Evolutionary conservation across 2,888 invertebrate genomes (phyloP), one percentile per base, ranked within the genome.

Genomic region (Mesoligia furuncula): DNA sequence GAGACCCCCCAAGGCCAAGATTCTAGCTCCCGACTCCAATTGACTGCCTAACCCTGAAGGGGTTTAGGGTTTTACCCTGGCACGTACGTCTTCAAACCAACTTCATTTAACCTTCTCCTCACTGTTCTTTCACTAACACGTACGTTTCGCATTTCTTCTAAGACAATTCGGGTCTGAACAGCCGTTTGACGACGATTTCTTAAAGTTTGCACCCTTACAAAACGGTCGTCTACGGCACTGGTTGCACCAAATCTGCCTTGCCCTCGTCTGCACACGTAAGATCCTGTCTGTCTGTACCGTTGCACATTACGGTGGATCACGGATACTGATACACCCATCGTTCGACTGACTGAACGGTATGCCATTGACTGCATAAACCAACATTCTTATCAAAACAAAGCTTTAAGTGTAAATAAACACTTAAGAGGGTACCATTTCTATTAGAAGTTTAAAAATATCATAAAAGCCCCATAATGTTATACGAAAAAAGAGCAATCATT

Each of bases 171-270:
- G 51, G 20, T 51, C 20, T 51, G 24, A 20, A 51, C 51, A 24
- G 7, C 20, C n/a, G 11, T n/a, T 57, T 57, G n/a, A 13, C n/a
- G 11, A 5, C 5, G n/a, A 11, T 57, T 57, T 51, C 8, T 20
- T 51, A 20, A 51, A 51, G 1, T 54, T 54, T 54, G 45, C 17
- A 51, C 48, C 48, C n/a, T 27, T 59, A 27, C 7, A 15, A n/a
- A n/a, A 57, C n/a, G 61, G 36, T 62, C 71, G 45, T 45, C 13
- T 71, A 62, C 42, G 70, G 70, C 70, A 42, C 62, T 71, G 24
- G 71, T 71, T 24, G 45, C 45, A 27, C 39, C 8, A 39, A 9
- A 9, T 61, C 24, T 71, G 62, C 62, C 48, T 62, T 71, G 71
- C 1, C 71, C 72, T 7, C 65, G 54, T 51, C 73, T 73, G 1